A percentile compares a stretch with the other conserved stretches of the same genome.
Conservation (phyloP, 2,888 invertebrate species). For the Lumbricus terrestris region DNA sequence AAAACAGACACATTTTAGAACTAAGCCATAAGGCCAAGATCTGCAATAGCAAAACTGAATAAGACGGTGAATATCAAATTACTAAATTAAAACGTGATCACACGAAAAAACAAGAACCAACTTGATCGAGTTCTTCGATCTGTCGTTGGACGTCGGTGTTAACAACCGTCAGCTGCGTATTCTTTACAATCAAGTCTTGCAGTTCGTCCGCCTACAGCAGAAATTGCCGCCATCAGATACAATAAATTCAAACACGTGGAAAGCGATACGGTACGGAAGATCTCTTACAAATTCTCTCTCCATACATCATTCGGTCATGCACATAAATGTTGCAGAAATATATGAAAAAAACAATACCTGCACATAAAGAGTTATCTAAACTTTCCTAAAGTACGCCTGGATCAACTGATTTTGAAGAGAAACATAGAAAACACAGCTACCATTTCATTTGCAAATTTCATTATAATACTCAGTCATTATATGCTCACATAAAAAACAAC, state of each 20-base stretch:
- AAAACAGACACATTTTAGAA: neutral
- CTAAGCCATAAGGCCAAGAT: neutral
- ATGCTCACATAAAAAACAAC: neutral
- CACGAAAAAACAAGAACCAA: neutral
- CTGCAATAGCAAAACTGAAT: neutral
- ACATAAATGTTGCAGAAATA: neutral
- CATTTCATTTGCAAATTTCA: neutral
- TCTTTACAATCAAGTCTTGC: conserved; percentile 58
- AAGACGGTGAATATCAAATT: neutral
- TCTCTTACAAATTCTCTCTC: neutral
- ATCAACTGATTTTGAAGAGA: neutral
- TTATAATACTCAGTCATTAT: neutral
- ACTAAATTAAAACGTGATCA: neutral
- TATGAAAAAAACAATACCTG: neutral
- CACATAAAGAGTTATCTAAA: neutral
- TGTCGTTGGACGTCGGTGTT: conserved; percentile 60
- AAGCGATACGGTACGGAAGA: neutral
- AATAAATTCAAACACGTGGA: conserved; percentile 13
- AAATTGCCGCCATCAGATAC: conserved; percentile 13
- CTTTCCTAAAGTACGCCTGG: neutral
- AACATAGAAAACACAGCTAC: neutral
- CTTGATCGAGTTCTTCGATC: conserved; percentile 41
- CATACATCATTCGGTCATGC: too few relatives aligned
- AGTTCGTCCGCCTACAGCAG: conserved; percentile 58
- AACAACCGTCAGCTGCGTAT: conserved; percentile 60